Conservation (phyloP, 2,797 vertebrate genomes). For the Pipistrellus pygmaeus region DNA sequence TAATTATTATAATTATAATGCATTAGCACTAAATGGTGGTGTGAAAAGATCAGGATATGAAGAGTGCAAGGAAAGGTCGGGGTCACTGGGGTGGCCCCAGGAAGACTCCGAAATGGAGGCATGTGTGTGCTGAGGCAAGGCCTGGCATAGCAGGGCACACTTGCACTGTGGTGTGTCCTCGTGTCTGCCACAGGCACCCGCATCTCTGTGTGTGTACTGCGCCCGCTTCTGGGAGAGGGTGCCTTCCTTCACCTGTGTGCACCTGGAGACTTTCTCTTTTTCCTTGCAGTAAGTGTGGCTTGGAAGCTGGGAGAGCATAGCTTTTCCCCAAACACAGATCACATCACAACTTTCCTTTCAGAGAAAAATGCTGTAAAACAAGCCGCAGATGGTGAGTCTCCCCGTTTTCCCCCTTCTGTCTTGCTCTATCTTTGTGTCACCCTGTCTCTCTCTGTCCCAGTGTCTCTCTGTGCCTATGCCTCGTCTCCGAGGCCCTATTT, state of each 20-base stretch:
- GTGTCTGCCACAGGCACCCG: not conserved
- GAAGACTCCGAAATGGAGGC: not conserved
- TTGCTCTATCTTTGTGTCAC: not conserved
- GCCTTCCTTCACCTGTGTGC: conserved; percentile 63
- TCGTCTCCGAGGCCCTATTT: conserved; percentile 60
- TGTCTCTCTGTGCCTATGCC: not conserved
- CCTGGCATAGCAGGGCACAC: not conserved
- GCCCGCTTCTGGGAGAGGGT: not conserved
- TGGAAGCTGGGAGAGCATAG: conserved; percentile 68
- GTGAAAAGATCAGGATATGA: not conserved
- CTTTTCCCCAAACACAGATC: conserved; percentile 65
- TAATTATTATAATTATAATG: not conserved
- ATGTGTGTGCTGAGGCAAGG: not conserved
- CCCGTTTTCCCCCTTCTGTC: not conserved
- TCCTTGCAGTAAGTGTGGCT: conserved; percentile 73
- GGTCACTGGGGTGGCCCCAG: not conserved
- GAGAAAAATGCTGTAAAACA: conserved; percentile 75
- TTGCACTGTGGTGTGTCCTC: not conserved
- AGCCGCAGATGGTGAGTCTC: conserved; percentile 59
- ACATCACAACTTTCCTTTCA: conserved; percentile 76
- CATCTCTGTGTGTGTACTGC: not conserved
- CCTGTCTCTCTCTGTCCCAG: not conserved
- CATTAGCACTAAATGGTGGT: not conserved
- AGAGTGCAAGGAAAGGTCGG: not conserved
- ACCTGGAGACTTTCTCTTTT: conserved; percentile 59